A percentile compares a stretch with the other conserved stretches of the same genome.
These are phyloP conservation scores for Silurus glanis DNA, from an alignment of 2,113 vertebrate species.

Conservation along the genomic window DNA sequence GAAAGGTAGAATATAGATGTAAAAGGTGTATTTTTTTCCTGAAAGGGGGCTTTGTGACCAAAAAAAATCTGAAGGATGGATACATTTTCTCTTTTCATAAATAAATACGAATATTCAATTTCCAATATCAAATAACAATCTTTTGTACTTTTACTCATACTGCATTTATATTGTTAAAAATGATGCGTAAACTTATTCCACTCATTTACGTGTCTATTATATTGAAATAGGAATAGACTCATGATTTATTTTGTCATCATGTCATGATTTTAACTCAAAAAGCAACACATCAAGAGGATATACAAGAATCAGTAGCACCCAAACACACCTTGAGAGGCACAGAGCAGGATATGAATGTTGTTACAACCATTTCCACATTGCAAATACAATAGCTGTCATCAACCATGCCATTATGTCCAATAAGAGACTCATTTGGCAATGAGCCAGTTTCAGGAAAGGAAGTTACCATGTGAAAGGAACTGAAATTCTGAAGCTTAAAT, in stretches of 20 bases:
- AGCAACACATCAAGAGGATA: constrained; percentile 36
- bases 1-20: constrained; percentile 34
- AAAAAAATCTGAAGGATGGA: background rate
- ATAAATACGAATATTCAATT: background rate
- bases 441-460: constrained; percentile 39
- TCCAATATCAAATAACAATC: background rate
- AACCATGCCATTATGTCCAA: constrained; percentile 32
- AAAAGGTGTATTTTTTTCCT: constrained; percentile 13
- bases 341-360: constrained; percentile 55
- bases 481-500: background rate
- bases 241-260: background rate
- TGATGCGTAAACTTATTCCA: too few species aligned
- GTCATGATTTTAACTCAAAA: constrained; percentile 2
- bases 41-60: constrained; percentile 10
- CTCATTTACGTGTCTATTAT: background rate
- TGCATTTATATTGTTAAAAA: background rate
- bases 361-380: constrained; percentile 47
- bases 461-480: constrained; percentile 34
- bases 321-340: constrained; percentile 1
- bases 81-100: constrained; percentile 1
- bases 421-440: constrained; percentile 41
- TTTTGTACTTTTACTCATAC: background rate
- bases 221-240: background rate
- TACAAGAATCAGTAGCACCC: constrained; percentile 27
- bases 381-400: constrained; percentile 51